A percentile compares a stretch with the other conserved stretches of the same genome.
phyloP scores from a whole-genome alignment of 2,888 invertebrate species.

The Frankliniella fusca region DNA sequence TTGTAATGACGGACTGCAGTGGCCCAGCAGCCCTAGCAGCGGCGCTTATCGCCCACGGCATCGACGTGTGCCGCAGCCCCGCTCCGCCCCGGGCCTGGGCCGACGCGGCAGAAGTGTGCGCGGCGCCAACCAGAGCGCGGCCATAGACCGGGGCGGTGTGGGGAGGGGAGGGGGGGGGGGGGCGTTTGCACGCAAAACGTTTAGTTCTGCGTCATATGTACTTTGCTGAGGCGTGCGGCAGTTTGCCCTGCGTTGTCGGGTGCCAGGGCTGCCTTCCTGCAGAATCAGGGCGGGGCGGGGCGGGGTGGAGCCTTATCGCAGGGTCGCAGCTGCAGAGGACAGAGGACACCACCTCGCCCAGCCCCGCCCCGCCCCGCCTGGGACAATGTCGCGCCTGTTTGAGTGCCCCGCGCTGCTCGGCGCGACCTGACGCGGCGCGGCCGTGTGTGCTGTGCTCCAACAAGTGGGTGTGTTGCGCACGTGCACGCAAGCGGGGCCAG shows the following conservation, averaged over 20 bases:
- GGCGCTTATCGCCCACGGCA: no score
- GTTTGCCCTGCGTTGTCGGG: background rate
- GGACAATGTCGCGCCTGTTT: background rate
- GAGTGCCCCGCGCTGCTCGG: background rate
- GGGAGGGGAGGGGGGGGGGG: no score
- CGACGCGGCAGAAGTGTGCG: no score
- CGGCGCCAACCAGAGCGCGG: background rate
- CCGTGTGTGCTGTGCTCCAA: background rate
- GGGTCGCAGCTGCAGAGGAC: background rate
- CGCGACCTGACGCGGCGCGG: no score
- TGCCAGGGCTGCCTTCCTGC: background rate
- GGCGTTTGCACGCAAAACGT: no score
- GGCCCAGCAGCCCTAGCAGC: no score
- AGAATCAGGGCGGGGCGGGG: conserved; percentile 1
- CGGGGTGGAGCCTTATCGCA: background rate
- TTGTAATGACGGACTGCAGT: background rate
- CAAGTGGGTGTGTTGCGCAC: background rate
- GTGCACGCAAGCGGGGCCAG: no score
- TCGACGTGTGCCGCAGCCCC: no score
- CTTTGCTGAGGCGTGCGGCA: background rate
- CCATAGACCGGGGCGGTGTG: no score
- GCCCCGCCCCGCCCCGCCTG: background rate
- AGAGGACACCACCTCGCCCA: background rate
- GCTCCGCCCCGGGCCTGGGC: no score
- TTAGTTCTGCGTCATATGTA: conserved; percentile 32